Base-by-base conservation (phyloP, 1,140 invertebrate genomes). In the Elysia chlorotica region DNA sequence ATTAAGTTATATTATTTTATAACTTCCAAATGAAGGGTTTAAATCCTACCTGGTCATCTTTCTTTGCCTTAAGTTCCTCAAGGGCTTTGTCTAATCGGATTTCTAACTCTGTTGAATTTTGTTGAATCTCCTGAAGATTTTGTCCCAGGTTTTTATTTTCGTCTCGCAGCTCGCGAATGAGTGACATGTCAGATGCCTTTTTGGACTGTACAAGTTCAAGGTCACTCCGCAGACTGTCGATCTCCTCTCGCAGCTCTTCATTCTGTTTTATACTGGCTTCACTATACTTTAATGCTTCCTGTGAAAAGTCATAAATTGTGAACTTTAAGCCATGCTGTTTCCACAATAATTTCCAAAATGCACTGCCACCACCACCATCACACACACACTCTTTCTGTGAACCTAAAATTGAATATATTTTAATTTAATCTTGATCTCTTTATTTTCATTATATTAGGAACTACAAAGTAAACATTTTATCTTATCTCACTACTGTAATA, bases 181-280 rank as follows among this genome's bases (percentile, higher is more conserved):
- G 59, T 23, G 33, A 6, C 25, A 72, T 48, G 19, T 72, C 71
- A 21, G 31, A 35, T 1, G 28, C 38, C 38, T 65, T 36, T 28
- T 65, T 72, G 10, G 35, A 37, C 37, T 66, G 65, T 2, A 66
- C 3, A 23, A 66, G 23, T 14, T 65, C 61, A 5, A 61, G 41
- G 19, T 48, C 57, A n/a, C 30, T 25, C 23, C 35, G n/a, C 38
- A 72, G 36, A 21, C 36, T 35, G 21, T 63, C 62, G 28, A 53
- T 21, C 30, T 72, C 71, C 1, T 1, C 21, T 53, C 54, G 65
- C 41, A 76, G 67, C n/a, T 70, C 37, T 68, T 76, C 72, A 57
- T 68, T 76, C 67, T 61, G 41, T 17, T 65, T 73, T 28, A 59
- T 66, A 10, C 65, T 53, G 25, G 63, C 48, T 25, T 78, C 70